Percentiles rank a stretch among this genome's conserved stretches.
Conservation (phyloP, 2,797 vertebrate genomes). For the Peromyscus eremicus region DNA sequence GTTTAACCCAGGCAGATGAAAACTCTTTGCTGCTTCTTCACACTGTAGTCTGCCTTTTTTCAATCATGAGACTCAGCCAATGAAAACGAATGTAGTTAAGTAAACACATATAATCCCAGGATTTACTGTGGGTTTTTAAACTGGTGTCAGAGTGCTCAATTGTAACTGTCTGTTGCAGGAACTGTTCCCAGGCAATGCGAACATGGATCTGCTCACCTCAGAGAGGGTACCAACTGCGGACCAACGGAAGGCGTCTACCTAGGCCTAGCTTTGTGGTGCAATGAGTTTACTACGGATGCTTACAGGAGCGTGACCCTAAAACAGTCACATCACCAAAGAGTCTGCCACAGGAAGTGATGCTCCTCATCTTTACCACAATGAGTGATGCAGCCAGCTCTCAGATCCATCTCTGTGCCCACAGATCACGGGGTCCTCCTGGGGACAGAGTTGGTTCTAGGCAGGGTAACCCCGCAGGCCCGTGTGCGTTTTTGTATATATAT, state of each 20-base stretch:
- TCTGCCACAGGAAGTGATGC: background rate
- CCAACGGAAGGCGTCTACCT: background rate
- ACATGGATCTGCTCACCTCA: background rate
- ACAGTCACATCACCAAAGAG: background rate
- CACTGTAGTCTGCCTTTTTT: background rate
- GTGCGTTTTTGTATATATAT: rapidly evolving
- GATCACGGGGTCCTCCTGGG: rapidly evolving
- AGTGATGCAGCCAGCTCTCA: too few species aligned
- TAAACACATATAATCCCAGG: background rate
- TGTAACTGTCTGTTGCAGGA: background rate
- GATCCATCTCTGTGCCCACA: rapidly evolving
- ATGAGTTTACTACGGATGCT: background rate
- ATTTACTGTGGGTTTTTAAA: background rate
- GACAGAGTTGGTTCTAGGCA: background rate
- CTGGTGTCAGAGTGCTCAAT: background rate
- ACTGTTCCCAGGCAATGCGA: too few species aligned
- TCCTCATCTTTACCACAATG: too few species aligned
- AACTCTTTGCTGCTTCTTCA: background rate
- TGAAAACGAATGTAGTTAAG: background rate
- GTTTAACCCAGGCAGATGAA: background rate
- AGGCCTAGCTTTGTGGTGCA: background rate
- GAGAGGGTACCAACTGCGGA: background rate
- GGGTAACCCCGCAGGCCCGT: rapidly evolving
- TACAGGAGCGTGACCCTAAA: background rate
- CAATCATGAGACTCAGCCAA: rapidly evolving